Conservation (phyloP, 2,113 vertebrate species). For the Dryoscopus gambensis region DNA sequence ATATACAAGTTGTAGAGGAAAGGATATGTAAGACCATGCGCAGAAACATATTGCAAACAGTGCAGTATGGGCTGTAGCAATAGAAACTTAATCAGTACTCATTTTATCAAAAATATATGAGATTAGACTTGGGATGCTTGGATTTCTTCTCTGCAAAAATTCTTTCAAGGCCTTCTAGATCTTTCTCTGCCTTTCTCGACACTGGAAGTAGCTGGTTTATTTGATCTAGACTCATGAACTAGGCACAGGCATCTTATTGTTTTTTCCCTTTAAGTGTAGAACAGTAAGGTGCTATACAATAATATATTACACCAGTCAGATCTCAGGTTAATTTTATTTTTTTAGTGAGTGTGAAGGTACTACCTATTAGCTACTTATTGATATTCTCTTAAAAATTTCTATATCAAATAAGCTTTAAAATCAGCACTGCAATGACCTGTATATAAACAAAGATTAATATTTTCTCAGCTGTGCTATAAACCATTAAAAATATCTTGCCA, state of each 20-base stretch:
- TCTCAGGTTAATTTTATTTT: not conserved
- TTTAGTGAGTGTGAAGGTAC: not conserved
- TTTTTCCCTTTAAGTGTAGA: fast-evolving
- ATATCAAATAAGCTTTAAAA: not conserved
- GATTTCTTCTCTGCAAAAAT: not conserved
- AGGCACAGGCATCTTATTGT: not conserved
- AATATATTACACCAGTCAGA: not conserved
- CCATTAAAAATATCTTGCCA: not conserved
- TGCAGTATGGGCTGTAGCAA: not conserved
- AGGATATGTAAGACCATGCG: not conserved
- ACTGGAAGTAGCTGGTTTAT: not conserved
- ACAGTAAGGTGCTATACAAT: not conserved
- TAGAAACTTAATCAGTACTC: not conserved
- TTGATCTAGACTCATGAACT: not conserved
- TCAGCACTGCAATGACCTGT: not conserved
- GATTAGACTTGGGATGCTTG: not conserved
- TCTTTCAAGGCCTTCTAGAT: not conserved
- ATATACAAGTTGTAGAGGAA: not conserved
- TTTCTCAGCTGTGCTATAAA: not conserved
- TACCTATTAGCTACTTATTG: not conserved
- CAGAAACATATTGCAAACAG: not conserved
- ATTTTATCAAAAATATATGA: not conserved
- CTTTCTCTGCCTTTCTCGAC: not conserved
- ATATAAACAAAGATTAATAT: not conserved
- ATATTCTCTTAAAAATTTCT: not conserved